Evolutionary conservation across 2,113 vertebrate genomes (phyloP), one percentile per base, ranked within the genome.

Genomic region (Chascanopsetta lugubris): DNA sequence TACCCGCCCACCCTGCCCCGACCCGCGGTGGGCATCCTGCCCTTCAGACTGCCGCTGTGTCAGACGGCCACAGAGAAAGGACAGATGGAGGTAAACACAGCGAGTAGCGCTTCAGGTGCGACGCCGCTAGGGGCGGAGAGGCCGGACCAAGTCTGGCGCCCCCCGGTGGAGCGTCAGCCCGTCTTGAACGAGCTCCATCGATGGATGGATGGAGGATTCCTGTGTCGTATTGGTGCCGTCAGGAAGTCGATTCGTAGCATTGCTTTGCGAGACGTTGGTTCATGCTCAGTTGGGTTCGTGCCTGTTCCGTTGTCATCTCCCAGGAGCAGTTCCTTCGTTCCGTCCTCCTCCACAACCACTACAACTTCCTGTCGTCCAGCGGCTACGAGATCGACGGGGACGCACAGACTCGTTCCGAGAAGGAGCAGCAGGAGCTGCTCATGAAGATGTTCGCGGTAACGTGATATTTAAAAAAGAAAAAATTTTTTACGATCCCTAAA

Each of bases 391-490:
- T 92, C 1, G 93, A 96, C 66, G 94, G 95, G 80, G 93, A 75
- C 1, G 83, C 57, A 21, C 94, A 90, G 93, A 92, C 29, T 45
- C 92, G 84, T 60, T 88, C 92, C 2, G 77, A 94, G 79, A 98
- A 94, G 78, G 95, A 97, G 51, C 96, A 99, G 70, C 96, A 99
- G 76, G 96, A 96, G 72, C 92, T 98, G 51, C 65, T 99, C 55
- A 96, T 99, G 94, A 99, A 98, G 89, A 95, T 99, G 93, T 95
- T 99, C 84, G 97, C 97, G 0, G 97, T 99, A 68, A 96, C n/a
- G n/a, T n/a, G n/a, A n/a, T n/a, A n/a, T n/a, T n/a, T n/a, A n/a
- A n/a, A n/a, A n/a, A n/a, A n/a, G n/a, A n/a, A n/a, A n/a, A n/a
- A n/a, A n/a, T n/a, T n/a, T n/a, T n/a, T n/a, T 6, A 25, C 15